phyloP scores from a whole-genome alignment of 1,140 invertebrate species.

The Penaeus japonicus region DNA sequence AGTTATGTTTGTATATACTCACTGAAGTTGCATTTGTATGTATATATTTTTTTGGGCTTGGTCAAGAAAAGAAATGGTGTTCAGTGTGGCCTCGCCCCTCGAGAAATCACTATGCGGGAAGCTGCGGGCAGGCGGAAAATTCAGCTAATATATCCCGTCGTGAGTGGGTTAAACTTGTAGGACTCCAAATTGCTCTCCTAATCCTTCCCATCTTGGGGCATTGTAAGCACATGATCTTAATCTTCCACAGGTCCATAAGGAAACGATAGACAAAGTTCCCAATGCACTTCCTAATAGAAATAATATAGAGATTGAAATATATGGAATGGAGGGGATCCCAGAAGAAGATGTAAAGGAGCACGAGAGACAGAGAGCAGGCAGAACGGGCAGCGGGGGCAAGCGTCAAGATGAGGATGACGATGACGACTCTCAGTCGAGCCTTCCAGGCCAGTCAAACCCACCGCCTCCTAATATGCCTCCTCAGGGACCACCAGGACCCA shows the following conservation, averaged over 20 bases:
- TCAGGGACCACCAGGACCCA: conserved; percentile 63
- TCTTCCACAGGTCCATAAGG: conserved; percentile 91
- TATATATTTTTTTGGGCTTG: no score
- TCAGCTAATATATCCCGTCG: no score
- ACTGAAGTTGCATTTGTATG: no score
- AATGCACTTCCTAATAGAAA: conserved; percentile 97
- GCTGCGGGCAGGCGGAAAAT: no score
- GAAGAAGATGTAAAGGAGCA: conserved; percentile 93
- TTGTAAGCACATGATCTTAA: not conserved
- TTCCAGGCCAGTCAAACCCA: conserved; percentile 40
- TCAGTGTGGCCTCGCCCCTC: no score
- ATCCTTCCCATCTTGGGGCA: conserved; percentile 23
- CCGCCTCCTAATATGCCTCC: conserved; percentile 52
- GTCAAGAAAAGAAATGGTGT: no score
- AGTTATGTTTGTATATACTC: no score
- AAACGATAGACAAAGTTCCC: conserved; percentile 99
- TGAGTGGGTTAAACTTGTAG: no score
- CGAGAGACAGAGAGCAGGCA: conserved; percentile 79
- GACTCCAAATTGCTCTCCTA: no score
- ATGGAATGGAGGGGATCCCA: conserved; percentile 99
- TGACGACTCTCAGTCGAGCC: conserved; percentile 59
- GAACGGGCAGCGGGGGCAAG: conserved; percentile 64
- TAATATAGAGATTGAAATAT: conserved; percentile 99
- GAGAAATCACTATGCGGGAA: no score
- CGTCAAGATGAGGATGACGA: conserved; percentile 56